Evolutionary conservation across 2,797 vertebrate genomes (phyloP), one percentile per base, ranked within the genome.

Genomic region (Austrolebias charrua): DNA sequence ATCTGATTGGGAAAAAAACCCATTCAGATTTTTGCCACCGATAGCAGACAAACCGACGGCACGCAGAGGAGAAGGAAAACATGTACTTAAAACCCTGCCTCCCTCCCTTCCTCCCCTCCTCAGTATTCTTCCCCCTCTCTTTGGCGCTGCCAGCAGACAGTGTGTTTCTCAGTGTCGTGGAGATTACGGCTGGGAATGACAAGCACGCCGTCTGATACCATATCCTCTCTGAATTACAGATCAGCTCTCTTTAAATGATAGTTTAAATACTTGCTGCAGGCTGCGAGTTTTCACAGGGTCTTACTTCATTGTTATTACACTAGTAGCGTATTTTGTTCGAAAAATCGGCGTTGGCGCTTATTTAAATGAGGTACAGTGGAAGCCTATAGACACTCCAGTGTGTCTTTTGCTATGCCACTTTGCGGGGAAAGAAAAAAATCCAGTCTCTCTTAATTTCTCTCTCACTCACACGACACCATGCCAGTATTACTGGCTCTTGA

Each of bases 161-260:
- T 77, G 87, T 88, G 87, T 89, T 88, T 80, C 76, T 84, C 73
- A 65, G 81, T 67, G 86, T 80, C 53, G 71, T 75, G 80, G 78
- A 90, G 90, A 90, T 91, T 90, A 91, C 81, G 87, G 85, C 78
- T 11, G 81, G 81, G 85, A 87, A 86, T 83, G 89, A 91, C 90
- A 90, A 89, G 90, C 84, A 76, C 84, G 83, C 68, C 71, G 89
- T 87, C 89, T 89, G 90, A 91, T 90, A 88, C 82, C 86, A 83
- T 76, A 91, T 91, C 90, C 87, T 79, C 88, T 90, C 87, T 89
- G 89, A 91, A 90, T 90, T 89, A 89, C 88, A 90, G 88, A 91
- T 90, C 88, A 89, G 87, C 85, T 82, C 83, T 81, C 89, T 91
- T 89, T 90, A 89, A 90, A 91, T 84, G 81, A 87, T 89, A 88